These are phyloP conservation scores for Pseudomugil gertrudae DNA, from an alignment of 2,797 vertebrate genomes.

Conservation along the genomic window DNA sequence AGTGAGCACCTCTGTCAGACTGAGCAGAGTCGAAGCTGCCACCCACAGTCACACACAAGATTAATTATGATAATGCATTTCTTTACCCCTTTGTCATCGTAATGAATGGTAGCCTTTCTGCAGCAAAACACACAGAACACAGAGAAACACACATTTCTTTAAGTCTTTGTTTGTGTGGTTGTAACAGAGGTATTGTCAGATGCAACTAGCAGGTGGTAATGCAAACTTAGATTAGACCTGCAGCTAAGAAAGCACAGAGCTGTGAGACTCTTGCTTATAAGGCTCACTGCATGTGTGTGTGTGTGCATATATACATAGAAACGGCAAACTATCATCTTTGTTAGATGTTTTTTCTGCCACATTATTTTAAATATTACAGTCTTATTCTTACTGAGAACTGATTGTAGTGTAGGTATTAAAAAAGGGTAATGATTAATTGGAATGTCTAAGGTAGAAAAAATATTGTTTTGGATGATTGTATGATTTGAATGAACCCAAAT, in stretches of 20 bases:
- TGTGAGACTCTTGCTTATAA: not conserved
- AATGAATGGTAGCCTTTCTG: constrained; percentile 93
- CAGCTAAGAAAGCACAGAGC: constrained; percentile 53
- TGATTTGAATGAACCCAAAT: constrained; percentile 9
- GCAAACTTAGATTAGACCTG: constrained; percentile 79
- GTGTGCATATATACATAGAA: not conserved
- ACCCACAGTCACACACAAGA: constrained; percentile 93
- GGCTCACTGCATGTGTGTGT: constrained; percentile 14
- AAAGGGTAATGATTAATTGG: not conserved
- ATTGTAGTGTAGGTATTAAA: not conserved
- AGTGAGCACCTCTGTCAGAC: constrained; percentile 80
- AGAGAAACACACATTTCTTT: constrained; percentile 84
- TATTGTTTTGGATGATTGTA: constrained; percentile 2
- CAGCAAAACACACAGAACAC: constrained; percentile 79
- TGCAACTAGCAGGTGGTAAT: constrained; percentile 90
- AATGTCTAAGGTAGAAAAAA: not conserved
- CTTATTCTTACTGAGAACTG: no score
- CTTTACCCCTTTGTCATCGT: constrained; percentile 91
- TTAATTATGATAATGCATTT: constrained; percentile 99
- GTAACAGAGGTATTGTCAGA: constrained; percentile 90
- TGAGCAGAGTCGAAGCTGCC: constrained; percentile 78
- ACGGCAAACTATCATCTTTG: constrained; percentile 8
- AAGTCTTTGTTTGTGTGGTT: constrained; percentile 90
- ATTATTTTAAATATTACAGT: no score
- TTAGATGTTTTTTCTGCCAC: no score